Conservation (phyloP, 2,888 invertebrate genomes). For the Lymantria dispar region DNA sequence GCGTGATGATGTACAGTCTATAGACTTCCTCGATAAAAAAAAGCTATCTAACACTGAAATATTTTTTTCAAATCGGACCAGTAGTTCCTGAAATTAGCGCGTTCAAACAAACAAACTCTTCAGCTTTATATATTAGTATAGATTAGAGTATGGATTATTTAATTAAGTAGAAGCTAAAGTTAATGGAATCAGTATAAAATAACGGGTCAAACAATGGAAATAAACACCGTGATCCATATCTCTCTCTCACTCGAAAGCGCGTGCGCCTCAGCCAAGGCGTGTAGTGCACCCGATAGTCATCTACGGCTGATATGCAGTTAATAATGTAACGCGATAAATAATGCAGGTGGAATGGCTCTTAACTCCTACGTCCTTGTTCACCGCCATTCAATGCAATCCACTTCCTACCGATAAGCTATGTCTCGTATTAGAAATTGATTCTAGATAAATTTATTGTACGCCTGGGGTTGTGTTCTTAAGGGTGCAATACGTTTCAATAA, state of each 20-base stretch:
- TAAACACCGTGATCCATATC: slow-evolving; percentile 59
- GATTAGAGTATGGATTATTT: no score
- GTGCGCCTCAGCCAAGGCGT: slow-evolving; percentile 67
- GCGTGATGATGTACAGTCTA: no score
- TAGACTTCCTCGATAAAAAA: no score
- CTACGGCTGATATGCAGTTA: slow-evolving; percentile 75
- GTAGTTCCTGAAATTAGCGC: no score
- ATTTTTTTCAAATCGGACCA: no score
- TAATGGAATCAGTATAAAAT: neutral
- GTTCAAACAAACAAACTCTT: no score
- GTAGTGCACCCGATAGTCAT: slow-evolving; percentile 73
- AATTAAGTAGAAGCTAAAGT: no score
- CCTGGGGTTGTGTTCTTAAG: slow-evolving; percentile 34
- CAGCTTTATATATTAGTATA: no score
- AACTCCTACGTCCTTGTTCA: slow-evolving; percentile 42
- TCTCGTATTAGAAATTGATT: slow-evolving; percentile 63
- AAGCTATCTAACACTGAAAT: no score
- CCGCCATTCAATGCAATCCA: slow-evolving; percentile 49
- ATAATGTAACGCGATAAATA: slow-evolving; percentile 78
- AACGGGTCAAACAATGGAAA: slow-evolving; percentile 35
- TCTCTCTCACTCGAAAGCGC: slow-evolving; percentile 64
- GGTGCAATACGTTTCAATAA: slow-evolving; percentile 37
- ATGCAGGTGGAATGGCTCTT: slow-evolving; percentile 69
- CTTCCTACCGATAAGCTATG: slow-evolving; percentile 46
- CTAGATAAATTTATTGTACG: slow-evolving; percentile 45